These are phyloP conservation scores for Cossypha caffra DNA, from an alignment of 2,797 vertebrate genomes.

Conservation along the genomic window DNA sequence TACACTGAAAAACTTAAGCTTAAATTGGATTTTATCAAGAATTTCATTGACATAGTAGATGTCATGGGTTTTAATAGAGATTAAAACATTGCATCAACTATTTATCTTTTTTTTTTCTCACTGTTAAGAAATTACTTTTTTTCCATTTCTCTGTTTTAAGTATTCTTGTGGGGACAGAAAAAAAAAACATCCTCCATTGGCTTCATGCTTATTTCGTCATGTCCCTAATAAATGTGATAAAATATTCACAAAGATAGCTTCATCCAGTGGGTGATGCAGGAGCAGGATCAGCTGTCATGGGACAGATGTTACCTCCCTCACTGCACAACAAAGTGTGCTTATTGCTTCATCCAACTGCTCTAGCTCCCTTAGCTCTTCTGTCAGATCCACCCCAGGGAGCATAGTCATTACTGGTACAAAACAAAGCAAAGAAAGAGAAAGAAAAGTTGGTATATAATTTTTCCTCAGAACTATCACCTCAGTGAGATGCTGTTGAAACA, in stretches of 20 bases:
- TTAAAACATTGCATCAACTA: neutral
- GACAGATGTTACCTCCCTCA: neutral
- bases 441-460: neutral
- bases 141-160: neutral
- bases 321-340: neutral
- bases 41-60: neutral
- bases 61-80: neutral
- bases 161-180: neutral
- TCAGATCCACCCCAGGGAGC: neutral
- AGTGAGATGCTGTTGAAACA: neutral
- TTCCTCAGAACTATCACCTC: neutral
- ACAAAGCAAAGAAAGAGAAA: neutral
- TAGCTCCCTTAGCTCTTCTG: neutral
- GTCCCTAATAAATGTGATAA: neutral
- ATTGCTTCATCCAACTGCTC: neutral
- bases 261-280: neutral
- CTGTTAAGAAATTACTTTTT: neutral
- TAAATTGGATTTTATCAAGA: neutral
- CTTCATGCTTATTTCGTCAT: neutral
- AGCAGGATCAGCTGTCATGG: neutral
- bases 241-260: neutral
- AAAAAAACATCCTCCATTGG: neutral
- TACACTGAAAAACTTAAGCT: neutral
- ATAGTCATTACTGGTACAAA: neutral
- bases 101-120: neutral